A percentile compares a stretch with the other conserved stretches of the same genome.
Conservation (phyloP, 1,140 invertebrate species). For the Drosophila aff. region DNA sequence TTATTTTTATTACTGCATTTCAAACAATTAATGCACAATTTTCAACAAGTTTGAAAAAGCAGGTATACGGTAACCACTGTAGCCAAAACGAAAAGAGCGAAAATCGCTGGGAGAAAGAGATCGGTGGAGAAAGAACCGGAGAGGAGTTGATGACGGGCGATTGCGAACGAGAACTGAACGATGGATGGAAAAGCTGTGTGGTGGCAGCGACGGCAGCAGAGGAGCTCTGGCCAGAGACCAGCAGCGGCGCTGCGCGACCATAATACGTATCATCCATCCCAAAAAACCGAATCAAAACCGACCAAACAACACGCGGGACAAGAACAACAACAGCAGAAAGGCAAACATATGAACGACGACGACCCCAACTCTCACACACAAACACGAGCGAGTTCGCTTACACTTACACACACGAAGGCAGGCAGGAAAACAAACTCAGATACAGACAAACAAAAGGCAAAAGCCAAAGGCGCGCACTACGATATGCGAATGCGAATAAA, state of each 20-base stretch:
- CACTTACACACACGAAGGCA: conserved; percentile 12
- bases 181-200: conserved; percentile 33
- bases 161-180: conserved; percentile 27
- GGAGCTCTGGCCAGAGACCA: conserved; percentile 32
- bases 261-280: conserved; percentile 78
- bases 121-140: conserved; percentile 23
- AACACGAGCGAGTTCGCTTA: conserved; percentile 7
- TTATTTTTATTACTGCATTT: not conserved
- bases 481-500: conserved; percentile 81
- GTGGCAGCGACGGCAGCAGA: conserved; percentile 27
- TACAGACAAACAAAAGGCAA: conserved; percentile 55
- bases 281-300: conserved; percentile 82
- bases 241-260: conserved; percentile 63
- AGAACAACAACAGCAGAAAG: conserved; percentile 57
- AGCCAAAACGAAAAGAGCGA: conserved; percentile 38
- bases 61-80: conserved; percentile 7
- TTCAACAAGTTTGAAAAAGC: not conserved
- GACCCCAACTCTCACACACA: conserved; percentile 67
- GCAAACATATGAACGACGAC: conserved; percentile 76
- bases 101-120: conserved; percentile 1
- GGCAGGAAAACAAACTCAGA: conserved; percentile 34
- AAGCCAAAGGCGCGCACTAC: conserved; percentile 49
- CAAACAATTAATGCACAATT: not conserved
- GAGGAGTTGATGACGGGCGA: conserved; percentile 41
- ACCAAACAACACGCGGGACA: conserved; percentile 72